Base-by-base conservation (phyloP, 1,140 invertebrate species). In the Aphidius gifuensis region DNA sequence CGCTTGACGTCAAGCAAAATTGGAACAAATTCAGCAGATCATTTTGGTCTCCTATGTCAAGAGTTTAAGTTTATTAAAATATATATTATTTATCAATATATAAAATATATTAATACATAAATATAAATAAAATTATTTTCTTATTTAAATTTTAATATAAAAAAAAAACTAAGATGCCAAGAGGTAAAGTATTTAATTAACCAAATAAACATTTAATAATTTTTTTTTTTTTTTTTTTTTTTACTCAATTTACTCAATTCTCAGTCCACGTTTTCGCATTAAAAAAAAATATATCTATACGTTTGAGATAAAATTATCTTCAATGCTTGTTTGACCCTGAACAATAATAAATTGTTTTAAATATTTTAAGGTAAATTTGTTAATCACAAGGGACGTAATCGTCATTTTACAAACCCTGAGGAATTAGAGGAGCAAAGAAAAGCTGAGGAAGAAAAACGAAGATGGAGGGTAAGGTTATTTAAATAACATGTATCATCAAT, bases 401-500 rank as follows among this genome's bases (percentile, higher is more conserved):
- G 94, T 65, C 90, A 92, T 74, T 98, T 97, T 76, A 97, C 95
- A 7, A 95, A 91, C 75, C 93, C 93, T 23, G 93, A 97, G 73
- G 94, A 97, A 73, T 79, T 97, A 66, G 92, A 94, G 74, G 87
- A 91, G 69, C 89, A 95, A 75, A 84, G 90, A n/a, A 84, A 85
- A 68, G 90, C 92, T 72, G 90, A 90, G 64, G 86, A 89, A 74
- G 85, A 86, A 70, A 82, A 87, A 69, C 82, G 84, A 69, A 83
- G 86, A 68, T 89, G 88, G 87, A 86, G 87, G 78, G 86, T 88
- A 75, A 75, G 83, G 76, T 44, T 8, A 71, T 74, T 72, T 72
- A 71, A 58, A 39, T 4, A 71, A 75, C 67, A 69, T 75, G 73
- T 76, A 66, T 32, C 56, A n/a, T 62, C 58, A 64, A 48, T 55